These are phyloP conservation scores for Parnassius glacialis DNA, from an alignment of 2,888 invertebrate genomes.

Conservation along the genomic window DNA sequence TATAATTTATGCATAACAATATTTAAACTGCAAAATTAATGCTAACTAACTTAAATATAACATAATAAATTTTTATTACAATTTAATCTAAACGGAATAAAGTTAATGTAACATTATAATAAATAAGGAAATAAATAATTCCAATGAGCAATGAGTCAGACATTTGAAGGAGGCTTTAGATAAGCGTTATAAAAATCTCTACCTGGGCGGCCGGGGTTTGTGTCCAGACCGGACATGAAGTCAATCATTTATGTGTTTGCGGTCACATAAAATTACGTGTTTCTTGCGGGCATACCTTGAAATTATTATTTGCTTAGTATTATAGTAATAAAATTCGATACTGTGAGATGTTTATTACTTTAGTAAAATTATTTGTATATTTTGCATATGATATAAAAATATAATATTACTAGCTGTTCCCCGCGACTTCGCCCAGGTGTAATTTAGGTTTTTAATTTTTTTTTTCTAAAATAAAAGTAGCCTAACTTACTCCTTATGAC, in stretches of 20 bases:
- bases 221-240: conserved; percentile 31
- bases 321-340: conserved; percentile 20
- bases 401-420: not conserved
- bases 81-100: not conserved
- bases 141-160: conserved; percentile 10
- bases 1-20: no score
- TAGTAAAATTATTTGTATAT: not conserved
- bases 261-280: conserved; percentile 30
- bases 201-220: conserved; percentile 41
- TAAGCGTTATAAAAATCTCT: conserved; percentile 34
- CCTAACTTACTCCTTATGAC: no score
- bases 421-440: no score
- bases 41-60: no score
- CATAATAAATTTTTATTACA: no score
- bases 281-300: conserved; percentile 12
- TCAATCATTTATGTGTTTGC: conserved; percentile 32
- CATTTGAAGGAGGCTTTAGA: conserved; percentile 26
- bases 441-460: no score
- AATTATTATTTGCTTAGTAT: conserved; percentile 20
- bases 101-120: conserved; percentile 14
- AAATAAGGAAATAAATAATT: conserved; percentile 21
- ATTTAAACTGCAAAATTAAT: no score
- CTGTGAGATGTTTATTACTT: conserved; percentile 10
- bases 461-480: no score
- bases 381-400: not conserved